These are phyloP conservation scores for Troglohyphantes excavatus DNA, from an alignment of 2,888 invertebrate species.

Conservation along the genomic window DNA sequence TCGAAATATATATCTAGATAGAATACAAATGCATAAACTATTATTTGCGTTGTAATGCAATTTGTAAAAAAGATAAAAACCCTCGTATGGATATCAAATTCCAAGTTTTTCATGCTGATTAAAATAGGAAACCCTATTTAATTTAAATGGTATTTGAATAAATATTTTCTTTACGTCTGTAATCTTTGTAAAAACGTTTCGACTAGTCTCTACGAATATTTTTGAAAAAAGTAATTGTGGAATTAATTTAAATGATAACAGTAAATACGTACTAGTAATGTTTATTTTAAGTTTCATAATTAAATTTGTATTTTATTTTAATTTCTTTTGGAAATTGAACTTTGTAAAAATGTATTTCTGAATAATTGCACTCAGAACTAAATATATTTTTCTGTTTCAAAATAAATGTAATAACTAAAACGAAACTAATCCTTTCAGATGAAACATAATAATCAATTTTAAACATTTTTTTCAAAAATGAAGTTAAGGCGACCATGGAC, in stretches of 20 bases:
- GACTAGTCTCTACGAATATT: background rate
- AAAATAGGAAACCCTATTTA: too few relatives aligned
- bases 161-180: too few relatives aligned
- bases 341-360: background rate
- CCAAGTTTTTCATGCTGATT: too few relatives aligned
- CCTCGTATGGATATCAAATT: too few relatives aligned
- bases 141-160: too few relatives aligned
- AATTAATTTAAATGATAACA: slow-evolving; percentile 2
- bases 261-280: background rate
- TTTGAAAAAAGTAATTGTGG: background rate
- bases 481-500: too few relatives aligned
- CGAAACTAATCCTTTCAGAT: background rate
- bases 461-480: too few relatives aligned
- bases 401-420: background rate
- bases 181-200: background rate
- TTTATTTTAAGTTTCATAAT: background rate
- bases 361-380: background rate
- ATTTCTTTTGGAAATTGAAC: background rate
- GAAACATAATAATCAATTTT: background rate
- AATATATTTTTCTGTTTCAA: background rate
- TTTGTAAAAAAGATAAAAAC: too few relatives aligned
- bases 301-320: background rate
- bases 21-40: too few relatives aligned
- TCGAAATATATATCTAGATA: too few relatives aligned
- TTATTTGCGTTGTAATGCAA: too few relatives aligned